Evolutionary conservation across 2,113 vertebrate genomes (phyloP).

Genomic region (Eira barbara): DNA sequence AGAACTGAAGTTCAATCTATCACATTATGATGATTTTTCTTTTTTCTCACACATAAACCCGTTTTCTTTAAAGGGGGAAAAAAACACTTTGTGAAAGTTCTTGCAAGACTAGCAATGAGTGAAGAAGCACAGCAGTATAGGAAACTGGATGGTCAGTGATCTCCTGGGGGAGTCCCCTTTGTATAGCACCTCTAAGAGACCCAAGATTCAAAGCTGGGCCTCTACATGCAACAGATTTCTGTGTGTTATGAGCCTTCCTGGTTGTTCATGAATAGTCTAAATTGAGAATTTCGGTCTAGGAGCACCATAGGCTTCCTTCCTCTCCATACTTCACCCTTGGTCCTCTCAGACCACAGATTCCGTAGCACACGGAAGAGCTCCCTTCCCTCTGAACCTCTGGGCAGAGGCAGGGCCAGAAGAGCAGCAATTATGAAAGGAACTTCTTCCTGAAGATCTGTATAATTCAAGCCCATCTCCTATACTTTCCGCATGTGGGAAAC

Average conservation of each 20-base stretch:
- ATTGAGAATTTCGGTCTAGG: background rate
- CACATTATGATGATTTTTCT: conserved; percentile 12
- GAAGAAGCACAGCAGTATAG: background rate
- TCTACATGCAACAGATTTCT: background rate
- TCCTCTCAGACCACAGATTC: background rate
- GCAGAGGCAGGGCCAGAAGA: background rate
- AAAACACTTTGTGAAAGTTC: background rate
- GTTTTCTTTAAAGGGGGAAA: background rate
- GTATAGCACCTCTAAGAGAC: background rate
- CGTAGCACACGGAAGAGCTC: background rate
- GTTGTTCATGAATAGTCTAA: background rate
- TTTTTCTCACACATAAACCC: background rate
- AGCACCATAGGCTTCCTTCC: background rate
- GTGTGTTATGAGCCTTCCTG: background rate
- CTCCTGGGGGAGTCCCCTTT: background rate
- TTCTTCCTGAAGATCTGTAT: background rate
- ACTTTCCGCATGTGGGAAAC: background rate
- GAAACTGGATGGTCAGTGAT: background rate
- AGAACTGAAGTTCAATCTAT: conserved; percentile 39
- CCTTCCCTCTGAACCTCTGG: background rate
- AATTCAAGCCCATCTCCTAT: background rate
- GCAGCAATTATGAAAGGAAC: background rate
- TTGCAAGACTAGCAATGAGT: background rate
- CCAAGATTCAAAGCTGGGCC: background rate
- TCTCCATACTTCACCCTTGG: background rate